Base-by-base conservation (phyloP, 2,113 vertebrate species). In the Podarcis muralis region DNA sequence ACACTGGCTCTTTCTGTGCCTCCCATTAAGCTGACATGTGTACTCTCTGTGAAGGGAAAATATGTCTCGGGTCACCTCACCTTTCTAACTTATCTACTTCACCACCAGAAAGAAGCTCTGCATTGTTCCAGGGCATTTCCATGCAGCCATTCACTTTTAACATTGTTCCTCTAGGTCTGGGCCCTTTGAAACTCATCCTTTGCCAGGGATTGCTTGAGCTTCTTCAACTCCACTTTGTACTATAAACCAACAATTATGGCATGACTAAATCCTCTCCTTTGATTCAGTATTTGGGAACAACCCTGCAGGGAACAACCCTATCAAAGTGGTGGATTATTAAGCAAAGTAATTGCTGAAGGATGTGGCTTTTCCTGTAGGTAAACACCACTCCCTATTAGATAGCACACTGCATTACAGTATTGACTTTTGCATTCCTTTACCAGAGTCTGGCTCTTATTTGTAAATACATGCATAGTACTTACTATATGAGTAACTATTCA, bases 321-420 rank as follows among this genome's bases (percentile, higher is more conserved):
- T 81, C 82, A 90, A 93, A 92, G 79, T 87, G 85, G 0, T 2
- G 84, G 76, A 84, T 86, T 92, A 82, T 68, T 94, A 68, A 84
- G 81, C 71, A 81, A 90, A 91, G 90, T 89, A 91, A 83, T 94
- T 95, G 91, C 93, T 92, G 92, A 94, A 92, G 94, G 95, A 92
- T 96, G 90, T 96, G 93, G 94, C 85, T 92, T 95, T 53, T 93
- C 88, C 92, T 92, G 76, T 87, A 87, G 86, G 95, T 91, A 95
- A 96, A 96, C 57, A 92, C 90, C 93, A 93, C 95, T 81, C 95
- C 95, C 90, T 0, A 0, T 89, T 91, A 68, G 77, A 53, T 57
- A 91, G 74, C 68, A 87, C 25, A 74, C 43, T 78, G 88, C 13
- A 90, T 81, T 48, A 88, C 91, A 27, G 87, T 95, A 87, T 95